phyloP scores from a whole-genome alignment of 2,888 invertebrate genomes.

The Baronia brevicornis region DNA sequence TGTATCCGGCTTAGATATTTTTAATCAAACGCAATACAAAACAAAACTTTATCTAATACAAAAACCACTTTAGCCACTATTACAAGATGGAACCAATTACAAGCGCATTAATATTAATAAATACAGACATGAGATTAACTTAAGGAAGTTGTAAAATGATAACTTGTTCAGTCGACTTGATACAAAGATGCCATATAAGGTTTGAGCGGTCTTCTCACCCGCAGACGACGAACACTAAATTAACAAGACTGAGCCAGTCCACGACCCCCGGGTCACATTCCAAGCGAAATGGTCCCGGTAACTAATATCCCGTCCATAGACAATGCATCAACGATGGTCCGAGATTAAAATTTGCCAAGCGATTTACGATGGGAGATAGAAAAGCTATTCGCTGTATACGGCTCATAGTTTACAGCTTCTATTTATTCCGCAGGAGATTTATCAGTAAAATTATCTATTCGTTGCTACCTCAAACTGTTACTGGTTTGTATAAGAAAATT shows the following conservation, averaged over 20 bases:
- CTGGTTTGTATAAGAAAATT: too few species aligned
- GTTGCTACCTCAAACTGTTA: too few species aligned
- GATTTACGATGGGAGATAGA: constrained; percentile 17
- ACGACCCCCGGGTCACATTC: constrained; percentile 39
- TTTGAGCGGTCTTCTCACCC: constrained; percentile 18
- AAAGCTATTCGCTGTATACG: constrained; percentile 15
- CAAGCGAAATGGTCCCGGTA: constrained; percentile 27
- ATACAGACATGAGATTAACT: too few species aligned
- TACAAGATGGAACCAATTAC: too few species aligned
- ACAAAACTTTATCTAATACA: too few species aligned
- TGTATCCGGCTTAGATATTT: too few species aligned
- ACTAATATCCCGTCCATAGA: constrained; percentile 27
- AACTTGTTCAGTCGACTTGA: too few species aligned
- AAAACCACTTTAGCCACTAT: too few species aligned
- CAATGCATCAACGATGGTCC: constrained; percentile 22
- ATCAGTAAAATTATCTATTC: constrained; percentile 14
- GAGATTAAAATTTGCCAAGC: constrained; percentile 17
- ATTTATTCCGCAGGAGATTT: constrained; percentile 11
- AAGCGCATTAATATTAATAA: too few species aligned
- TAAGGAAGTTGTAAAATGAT: too few species aligned
- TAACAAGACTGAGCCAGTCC: constrained; percentile 26
- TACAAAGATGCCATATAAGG: constrained; percentile 7
- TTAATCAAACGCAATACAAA: too few species aligned
- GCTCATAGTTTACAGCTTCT: constrained; percentile 5
- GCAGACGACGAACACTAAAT: constrained; percentile 21